A percentile compares a stretch with the other conserved stretches of the same genome.
These are phyloP conservation scores for Apamea sordens DNA, from an alignment of 2,888 invertebrate genomes.

Conservation along the genomic window DNA sequence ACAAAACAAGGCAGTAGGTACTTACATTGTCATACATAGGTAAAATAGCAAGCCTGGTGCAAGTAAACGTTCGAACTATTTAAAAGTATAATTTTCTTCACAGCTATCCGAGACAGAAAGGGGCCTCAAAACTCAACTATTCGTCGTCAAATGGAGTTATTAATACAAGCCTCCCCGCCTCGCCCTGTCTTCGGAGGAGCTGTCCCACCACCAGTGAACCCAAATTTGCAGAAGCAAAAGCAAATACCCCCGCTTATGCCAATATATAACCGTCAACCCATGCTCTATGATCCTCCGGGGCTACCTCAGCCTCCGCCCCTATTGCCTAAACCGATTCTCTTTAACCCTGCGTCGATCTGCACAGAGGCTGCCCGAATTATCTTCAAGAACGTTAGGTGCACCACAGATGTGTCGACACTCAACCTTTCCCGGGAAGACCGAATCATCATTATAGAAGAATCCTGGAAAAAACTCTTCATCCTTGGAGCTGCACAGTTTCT, in stretches of 20 bases:
- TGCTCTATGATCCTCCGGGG: conserved; percentile 70
- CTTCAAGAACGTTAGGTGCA: conserved; percentile 97
- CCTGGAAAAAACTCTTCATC: conserved; percentile 98
- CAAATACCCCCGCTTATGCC: conserved; percentile 72
- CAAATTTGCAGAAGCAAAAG: conserved; percentile 75
- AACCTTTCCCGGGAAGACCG: conserved; percentile 94
- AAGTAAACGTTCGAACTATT: not conserved
- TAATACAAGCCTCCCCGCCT: conserved; percentile 92
- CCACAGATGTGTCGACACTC: conserved; percentile 94
- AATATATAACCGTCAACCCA: conserved; percentile 72
- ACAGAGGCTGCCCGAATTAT: conserved; percentile 97
- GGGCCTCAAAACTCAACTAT: conserved; percentile 98
- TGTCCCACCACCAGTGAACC: conserved; percentile 74
- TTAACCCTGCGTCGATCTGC: conserved; percentile 92
- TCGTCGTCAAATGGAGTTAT: conserved; percentile 96
- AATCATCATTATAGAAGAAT: conserved; percentile 94
- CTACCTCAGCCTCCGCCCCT: conserved; percentile 69
- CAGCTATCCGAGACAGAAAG: conserved; percentile 99
- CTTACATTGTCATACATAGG: not conserved
- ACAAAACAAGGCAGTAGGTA: not conserved
- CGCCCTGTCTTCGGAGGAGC: conserved; percentile 87
- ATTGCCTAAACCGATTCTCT: conserved; percentile 64
- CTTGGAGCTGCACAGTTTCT: conserved; percentile 95
- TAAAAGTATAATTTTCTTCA: conserved; percentile 68
- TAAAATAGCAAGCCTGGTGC: not conserved